A percentile compares a stretch with the other conserved stretches of the same genome.
Evolutionary conservation across 2,888 invertebrate species (phyloP).

Genomic region (Alloscopus bannaensis): DNA sequence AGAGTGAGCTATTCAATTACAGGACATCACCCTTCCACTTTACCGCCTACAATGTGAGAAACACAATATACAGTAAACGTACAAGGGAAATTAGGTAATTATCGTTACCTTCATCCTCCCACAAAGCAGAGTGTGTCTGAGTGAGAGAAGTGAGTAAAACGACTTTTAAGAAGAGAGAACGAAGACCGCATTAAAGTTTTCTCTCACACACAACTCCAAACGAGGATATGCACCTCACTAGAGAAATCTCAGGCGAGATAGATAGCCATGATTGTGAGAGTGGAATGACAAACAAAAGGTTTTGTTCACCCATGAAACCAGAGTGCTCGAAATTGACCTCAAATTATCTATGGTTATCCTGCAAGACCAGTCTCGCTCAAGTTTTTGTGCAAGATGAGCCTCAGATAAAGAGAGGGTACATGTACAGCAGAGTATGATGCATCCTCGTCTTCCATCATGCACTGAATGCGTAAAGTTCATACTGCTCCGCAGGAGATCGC

Average conservation of each 20-base stretch:
- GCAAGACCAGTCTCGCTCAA: constrained; percentile 31
- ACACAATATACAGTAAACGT: constrained; percentile 18
- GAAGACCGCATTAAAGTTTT: constrained; percentile 26
- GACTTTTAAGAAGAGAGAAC: constrained; percentile 14
- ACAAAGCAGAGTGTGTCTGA: not conserved
- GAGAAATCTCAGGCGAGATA: constrained; percentile 2
- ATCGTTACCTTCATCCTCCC: constrained; percentile 43
- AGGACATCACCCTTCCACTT: not conserved
- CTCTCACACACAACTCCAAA: not conserved
- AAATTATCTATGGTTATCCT: constrained; percentile 51
- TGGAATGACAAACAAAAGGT: constrained; percentile 48
- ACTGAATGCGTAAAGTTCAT: constrained; percentile 10
- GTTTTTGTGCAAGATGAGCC: not conserved
- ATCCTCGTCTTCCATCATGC: constrained; percentile 4
- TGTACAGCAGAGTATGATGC: constrained; percentile 37
- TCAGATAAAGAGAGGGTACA: constrained; percentile 31
- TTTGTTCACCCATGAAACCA: constrained; percentile 55
- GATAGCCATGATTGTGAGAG: constrained; percentile 5
- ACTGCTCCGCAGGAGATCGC: constrained; percentile 42
- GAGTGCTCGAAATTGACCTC: constrained; percentile 51
- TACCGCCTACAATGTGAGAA: constrained; percentile 10
- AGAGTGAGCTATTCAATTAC: constrained; percentile 42
- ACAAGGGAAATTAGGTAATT: constrained; percentile 34
- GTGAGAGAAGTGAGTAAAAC: not conserved
- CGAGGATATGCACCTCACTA: not conserved